These are phyloP conservation scores for Chionoecetes opilio DNA, from an alignment of 1,140 invertebrate species.

Conservation along the genomic window DNA sequence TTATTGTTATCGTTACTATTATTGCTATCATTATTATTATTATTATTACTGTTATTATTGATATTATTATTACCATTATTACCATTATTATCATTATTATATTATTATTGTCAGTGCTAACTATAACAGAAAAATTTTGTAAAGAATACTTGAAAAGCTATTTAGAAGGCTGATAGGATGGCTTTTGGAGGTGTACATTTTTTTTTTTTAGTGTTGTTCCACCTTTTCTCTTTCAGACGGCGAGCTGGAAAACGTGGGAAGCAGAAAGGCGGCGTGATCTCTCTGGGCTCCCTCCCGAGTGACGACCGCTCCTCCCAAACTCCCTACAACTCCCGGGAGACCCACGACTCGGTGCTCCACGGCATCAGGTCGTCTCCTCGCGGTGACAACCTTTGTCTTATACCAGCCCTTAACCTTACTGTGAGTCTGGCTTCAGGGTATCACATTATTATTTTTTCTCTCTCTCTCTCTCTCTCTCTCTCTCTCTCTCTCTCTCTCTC, in stretches of 20 bases:
- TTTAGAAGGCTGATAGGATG: too few relatives aligned
- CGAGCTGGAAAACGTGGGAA: conserved; percentile 30
- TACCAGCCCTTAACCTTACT: conserved; percentile 51
- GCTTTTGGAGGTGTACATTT: too few relatives aligned
- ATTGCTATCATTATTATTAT: conserved; percentile 57
- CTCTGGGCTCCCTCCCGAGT: conserved; percentile 57
- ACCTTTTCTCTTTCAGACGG: conserved; percentile 37
- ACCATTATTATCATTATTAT: not conserved
- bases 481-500: conserved; percentile 27
- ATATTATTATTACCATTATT: not conserved
- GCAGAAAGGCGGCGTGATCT: conserved; percentile 68
- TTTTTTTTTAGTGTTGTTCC: not conserved
- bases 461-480: conserved; percentile 25
- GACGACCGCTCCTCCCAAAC: conserved; percentile 47
- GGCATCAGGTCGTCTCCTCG: conserved; percentile 58
- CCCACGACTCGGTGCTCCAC: conserved; percentile 59
- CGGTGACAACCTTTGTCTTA: conserved; percentile 45
- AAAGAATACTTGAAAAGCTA: too few relatives aligned
- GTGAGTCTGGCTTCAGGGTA: conserved; percentile 1
- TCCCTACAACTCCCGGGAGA: conserved; percentile 64
- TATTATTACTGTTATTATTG: not conserved
- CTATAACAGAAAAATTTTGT: too few relatives aligned
- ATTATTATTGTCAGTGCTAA: too few relatives aligned
- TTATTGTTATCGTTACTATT: conserved; percentile 59
- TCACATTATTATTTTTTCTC: not conserved